A percentile compares a stretch with the other conserved stretches of the same genome.
Conservation (phyloP, 2,113 vertebrate genomes). For the Corythaixoides concolor region DNA sequence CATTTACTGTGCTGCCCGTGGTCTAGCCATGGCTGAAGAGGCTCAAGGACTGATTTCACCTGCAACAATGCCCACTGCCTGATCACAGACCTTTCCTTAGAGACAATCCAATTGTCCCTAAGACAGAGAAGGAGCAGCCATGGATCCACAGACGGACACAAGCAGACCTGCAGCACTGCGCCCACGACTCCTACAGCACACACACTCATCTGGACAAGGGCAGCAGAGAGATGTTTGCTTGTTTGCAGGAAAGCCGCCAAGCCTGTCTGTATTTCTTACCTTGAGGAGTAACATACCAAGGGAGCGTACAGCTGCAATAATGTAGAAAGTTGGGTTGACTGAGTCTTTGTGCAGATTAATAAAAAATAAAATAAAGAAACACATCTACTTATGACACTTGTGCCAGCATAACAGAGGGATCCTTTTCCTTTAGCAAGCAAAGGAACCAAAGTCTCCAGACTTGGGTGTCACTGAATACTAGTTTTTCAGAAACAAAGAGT, state of each 20-base stretch:
- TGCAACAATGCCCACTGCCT: not conserved
- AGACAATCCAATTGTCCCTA: not conserved
- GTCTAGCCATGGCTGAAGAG: not conserved
- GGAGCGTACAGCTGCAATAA: not conserved
- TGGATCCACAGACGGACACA: accelerated
- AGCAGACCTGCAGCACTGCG: not conserved
- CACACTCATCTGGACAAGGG: not conserved
- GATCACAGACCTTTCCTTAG: not conserved
- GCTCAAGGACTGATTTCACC: not conserved
- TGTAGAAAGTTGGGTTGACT: not conserved
- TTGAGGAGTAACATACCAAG: not conserved
- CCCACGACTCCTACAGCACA: not conserved
- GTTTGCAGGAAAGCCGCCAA: not conserved
- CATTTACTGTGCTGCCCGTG: not conserved
- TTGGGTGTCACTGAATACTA: not conserved
- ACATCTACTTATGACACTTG: not conserved
- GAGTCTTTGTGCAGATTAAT: not conserved
- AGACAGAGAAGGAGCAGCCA: not conserved
- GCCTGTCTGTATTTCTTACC: not conserved
- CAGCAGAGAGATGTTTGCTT: not conserved
- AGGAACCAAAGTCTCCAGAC: not conserved
- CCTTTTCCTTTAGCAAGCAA: not conserved
- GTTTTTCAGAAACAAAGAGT: slow-evolving; percentile 50
- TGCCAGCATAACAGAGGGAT: not conserved
- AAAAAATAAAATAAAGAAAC: not conserved